A percentile compares a stretch with the other conserved stretches of the same genome.
Evolutionary conservation across 2,113 vertebrate species (phyloP).

Genomic region (Delphinus delphis): DNA sequence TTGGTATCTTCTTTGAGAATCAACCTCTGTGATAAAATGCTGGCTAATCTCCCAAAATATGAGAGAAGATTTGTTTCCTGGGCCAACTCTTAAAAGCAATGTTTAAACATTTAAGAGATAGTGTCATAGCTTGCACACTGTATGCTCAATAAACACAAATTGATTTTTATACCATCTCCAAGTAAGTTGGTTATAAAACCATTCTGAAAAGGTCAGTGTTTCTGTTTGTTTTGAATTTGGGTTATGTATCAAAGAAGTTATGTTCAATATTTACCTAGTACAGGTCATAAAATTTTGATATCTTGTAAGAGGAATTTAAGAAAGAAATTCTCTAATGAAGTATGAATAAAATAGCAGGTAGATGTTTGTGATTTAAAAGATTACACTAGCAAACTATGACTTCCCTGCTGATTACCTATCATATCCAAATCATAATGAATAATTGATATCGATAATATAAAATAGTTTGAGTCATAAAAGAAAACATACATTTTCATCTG

Average conservation of each 20-base stretch:
- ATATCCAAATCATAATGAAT: background rate
- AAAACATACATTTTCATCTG: background rate
- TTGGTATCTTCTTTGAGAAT: background rate
- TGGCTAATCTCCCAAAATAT: background rate
- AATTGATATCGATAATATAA: background rate
- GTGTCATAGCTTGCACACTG: background rate
- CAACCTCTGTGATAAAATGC: background rate
- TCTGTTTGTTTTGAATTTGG: conserved; percentile 21
- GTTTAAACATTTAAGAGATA: background rate
- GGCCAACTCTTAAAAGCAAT: background rate
- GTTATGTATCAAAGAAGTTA: background rate
- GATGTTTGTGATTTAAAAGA: conserved; percentile 16
- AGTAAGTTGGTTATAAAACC: conserved; percentile 13
- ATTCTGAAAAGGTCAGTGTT: conserved; percentile 48
- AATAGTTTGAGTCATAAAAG: background rate
- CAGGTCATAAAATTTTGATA: background rate
- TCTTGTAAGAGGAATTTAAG: background rate
- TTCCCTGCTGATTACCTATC: background rate
- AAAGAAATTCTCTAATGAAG: background rate
- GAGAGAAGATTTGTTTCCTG: background rate
- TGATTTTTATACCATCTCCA: conserved; percentile 27
- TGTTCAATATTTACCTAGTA: background rate
- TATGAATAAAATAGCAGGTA: background rate
- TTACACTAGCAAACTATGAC: background rate
- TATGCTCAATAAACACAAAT: conserved; percentile 9